Percentiles rank a stretch among this genome's conserved stretches.
Conservation (phyloP, 2,888 invertebrate genomes). For the Hydrotaea diabolus region DNA sequence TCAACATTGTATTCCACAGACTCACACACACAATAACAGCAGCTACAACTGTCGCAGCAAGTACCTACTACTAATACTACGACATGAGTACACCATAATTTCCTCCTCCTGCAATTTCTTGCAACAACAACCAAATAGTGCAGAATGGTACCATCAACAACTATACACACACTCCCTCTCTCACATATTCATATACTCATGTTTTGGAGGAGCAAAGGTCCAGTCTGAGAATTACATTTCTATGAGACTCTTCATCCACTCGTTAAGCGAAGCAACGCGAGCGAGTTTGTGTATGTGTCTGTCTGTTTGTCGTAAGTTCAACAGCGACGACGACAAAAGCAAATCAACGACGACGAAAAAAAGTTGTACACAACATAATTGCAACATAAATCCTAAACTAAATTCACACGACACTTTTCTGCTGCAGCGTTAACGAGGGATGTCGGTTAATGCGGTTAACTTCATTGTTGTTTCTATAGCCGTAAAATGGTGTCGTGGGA, state of each 20-base stretch:
- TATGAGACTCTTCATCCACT: background rate
- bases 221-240: conserved; percentile 48
- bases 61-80: background rate
- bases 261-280: background rate
- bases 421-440: background rate
- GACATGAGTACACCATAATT: background rate
- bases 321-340: conserved; percentile 67
- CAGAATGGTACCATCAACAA: background rate
- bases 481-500: too few relatives aligned
- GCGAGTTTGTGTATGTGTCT: background rate
- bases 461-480: too few relatives aligned
- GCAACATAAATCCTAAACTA: conserved; percentile 62
- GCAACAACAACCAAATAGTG: conserved; percentile 4
- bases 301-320: background rate
- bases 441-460: too few relatives aligned
- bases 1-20: conserved; percentile 32
- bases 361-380: conserved; percentile 55
- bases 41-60: conserved; percentile 23
- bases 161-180: background rate
- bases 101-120: conserved; percentile 10
- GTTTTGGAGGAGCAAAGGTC: conserved; percentile 51
- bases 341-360: conserved; percentile 72
- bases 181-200: conserved; percentile 8
- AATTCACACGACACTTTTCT: conserved; percentile 63
- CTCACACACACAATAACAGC: conserved; percentile 16